Percentiles rank a stretch among this genome's conserved stretches.
Conservation (phyloP, 2,797 vertebrate species). For the Melopsittacus undulatus region DNA sequence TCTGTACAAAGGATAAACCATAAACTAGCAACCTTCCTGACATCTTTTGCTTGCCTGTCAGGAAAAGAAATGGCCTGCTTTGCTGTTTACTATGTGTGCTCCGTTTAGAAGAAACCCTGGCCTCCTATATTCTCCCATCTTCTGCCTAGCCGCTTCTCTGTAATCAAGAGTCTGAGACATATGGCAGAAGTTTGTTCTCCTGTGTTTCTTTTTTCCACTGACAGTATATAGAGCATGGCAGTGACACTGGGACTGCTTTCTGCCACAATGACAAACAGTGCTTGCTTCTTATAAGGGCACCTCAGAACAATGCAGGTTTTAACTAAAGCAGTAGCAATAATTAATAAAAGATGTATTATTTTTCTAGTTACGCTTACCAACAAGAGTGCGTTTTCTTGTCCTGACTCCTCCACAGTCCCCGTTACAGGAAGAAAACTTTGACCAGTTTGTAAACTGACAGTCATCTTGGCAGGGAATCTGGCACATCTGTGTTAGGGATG, state of each 20-base stretch:
- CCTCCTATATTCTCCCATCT: background rate
- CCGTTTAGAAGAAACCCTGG: background rate
- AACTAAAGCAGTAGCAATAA: background rate
- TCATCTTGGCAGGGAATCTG: constrained; percentile 97
- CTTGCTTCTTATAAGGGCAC: background rate
- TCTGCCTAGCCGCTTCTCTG: background rate
- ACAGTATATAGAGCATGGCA: background rate
- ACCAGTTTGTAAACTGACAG: constrained; percentile 97
- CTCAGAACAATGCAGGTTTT: background rate
- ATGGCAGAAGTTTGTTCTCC: background rate
- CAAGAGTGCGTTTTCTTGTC: constrained; percentile 89
- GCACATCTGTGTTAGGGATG: constrained; percentile 89
- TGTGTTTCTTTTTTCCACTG: background rate
- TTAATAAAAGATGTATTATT: background rate
- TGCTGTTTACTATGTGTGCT: background rate
- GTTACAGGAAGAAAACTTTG: constrained; percentile 95
- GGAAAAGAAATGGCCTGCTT: background rate
- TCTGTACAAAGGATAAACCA: background rate
- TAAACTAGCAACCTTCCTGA: background rate
- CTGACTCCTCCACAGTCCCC: constrained; percentile 94
- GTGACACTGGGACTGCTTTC: background rate
- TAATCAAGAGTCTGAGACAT: background rate
- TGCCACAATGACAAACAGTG: background rate
- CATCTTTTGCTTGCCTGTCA: background rate
- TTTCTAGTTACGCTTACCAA: constrained; percentile 81